Percentiles rank a stretch among this genome's conserved stretches.
Conservation (phyloP, 92 coral and sea anemone genomes). For the Zoanthus sociatus region DNA sequence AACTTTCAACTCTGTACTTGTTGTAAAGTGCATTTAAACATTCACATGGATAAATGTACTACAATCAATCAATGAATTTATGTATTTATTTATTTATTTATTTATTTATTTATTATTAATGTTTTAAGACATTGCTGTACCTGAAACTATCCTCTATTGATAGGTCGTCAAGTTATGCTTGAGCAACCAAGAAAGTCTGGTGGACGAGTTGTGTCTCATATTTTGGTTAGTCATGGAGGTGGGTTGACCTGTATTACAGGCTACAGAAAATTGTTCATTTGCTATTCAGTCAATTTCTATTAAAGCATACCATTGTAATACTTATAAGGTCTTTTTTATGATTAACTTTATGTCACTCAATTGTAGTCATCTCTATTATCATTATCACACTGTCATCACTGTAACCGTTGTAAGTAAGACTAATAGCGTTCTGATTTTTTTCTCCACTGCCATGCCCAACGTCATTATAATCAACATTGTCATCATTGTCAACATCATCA, state of each 20-base stretch:
- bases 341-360: not conserved
- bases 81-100: too few relatives aligned
- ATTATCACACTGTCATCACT: not conserved
- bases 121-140: too few relatives aligned
- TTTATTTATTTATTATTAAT: too few relatives aligned
- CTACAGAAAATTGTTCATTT: not conserved
- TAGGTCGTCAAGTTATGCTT: constrained; percentile 94
- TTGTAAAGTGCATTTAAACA: too few relatives aligned
- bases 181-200: constrained; percentile 98
- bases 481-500: not conserved
- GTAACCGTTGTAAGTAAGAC: not conserved
- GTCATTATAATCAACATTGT: not conserved
- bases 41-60: too few relatives aligned
- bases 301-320: not conserved
- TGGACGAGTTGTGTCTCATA: constrained; percentile 90
- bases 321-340: not conserved
- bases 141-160: not conserved
- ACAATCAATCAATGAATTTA: too few relatives aligned
- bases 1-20: too few relatives aligned
- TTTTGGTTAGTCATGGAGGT: constrained; percentile 98
- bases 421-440: not conserved
- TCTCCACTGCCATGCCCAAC: not conserved
- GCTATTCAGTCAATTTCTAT: not conserved
- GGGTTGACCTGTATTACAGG: not conserved
- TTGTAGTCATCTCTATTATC: not conserved